These are phyloP conservation scores for Volucella inanis DNA, from an alignment of 2,888 invertebrate genomes.

Conservation along the genomic window DNA sequence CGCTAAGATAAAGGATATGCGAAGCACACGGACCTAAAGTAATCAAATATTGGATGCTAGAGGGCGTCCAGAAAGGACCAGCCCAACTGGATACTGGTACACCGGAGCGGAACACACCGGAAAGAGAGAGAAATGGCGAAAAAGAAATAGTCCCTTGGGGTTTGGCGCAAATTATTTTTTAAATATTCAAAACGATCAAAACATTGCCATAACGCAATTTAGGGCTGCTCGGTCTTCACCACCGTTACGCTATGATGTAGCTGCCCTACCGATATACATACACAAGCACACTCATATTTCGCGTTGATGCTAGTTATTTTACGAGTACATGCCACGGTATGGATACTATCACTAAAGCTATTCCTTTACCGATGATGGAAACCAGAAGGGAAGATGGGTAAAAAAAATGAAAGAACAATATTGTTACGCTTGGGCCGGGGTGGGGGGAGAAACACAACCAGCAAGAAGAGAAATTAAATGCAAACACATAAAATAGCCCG, in stretches of 20 bases:
- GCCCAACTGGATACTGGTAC: constrained; percentile 1
- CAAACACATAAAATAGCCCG: constrained; percentile 73
- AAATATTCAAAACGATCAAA: constrained; percentile 77
- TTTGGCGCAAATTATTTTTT: constrained; percentile 76
- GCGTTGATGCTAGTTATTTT: too few species aligned
- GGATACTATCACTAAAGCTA: constrained; percentile 23
- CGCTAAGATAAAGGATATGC: constrained; percentile 69
- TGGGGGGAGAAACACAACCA: constrained; percentile 19
- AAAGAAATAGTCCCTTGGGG: constrained; percentile 73
- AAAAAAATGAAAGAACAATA: constrained; percentile 62
- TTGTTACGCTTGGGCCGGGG: constrained; percentile 35
- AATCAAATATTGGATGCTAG: constrained; percentile 58
- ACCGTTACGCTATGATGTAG: constrained; percentile 68
- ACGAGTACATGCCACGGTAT: constrained; percentile 20
- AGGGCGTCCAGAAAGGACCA: not conserved
- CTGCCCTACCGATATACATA: not conserved
- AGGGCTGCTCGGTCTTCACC: constrained; percentile 52
- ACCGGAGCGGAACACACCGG: not conserved
- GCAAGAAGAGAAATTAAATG: constrained; percentile 71
- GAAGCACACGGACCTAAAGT: constrained; percentile 67
- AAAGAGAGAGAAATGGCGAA: constrained; percentile 28
- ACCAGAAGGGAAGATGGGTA: constrained; percentile 13
- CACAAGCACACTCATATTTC: not conserved
- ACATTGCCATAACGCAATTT: constrained; percentile 76
- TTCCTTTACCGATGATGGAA: not conserved